These are phyloP conservation scores for Forficula auricularia DNA, from an alignment of 1,140 invertebrate species.

Conservation along the genomic window DNA sequence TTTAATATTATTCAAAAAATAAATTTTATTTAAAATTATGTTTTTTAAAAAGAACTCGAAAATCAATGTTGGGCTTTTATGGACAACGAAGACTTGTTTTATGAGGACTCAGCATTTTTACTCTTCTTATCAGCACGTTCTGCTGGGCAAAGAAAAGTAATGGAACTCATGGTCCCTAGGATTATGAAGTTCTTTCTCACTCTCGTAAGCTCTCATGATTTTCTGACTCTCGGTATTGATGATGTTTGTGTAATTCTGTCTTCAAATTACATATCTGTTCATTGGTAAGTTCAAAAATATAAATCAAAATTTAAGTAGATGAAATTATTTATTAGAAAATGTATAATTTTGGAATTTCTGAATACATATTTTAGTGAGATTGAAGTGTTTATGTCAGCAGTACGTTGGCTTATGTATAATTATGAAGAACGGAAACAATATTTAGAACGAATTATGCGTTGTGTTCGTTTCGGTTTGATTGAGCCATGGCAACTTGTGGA, in stretches of 20 bases:
- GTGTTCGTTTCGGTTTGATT: conserved; percentile 52
- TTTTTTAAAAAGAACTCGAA: conserved; percentile 36
- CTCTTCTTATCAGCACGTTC: conserved; percentile 41
- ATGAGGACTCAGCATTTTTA: conserved; percentile 49
- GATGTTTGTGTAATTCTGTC: conserved; percentile 41
- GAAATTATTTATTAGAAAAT: conserved; percentile 1
- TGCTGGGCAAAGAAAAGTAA: conserved; percentile 34
- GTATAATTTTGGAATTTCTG: no score
- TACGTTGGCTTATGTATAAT: conserved; percentile 50
- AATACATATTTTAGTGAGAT: conserved; percentile 35
- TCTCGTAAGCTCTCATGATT: conserved; percentile 49
- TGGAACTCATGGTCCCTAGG: conserved; percentile 50
- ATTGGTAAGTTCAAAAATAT: conserved; percentile 33
- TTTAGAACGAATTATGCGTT: conserved; percentile 38
- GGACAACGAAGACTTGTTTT: conserved; percentile 42
- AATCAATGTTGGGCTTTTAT: conserved; percentile 55
- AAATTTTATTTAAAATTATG: conserved; percentile 1
- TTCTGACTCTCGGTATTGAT: conserved; percentile 38
- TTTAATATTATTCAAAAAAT: no score
- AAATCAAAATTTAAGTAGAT: conserved; percentile 4
- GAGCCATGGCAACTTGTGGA: conserved; percentile 54
- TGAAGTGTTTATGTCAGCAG: conserved; percentile 54
- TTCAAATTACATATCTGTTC: conserved; percentile 50
- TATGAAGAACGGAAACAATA: conserved; percentile 36
- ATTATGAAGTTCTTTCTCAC: conserved; percentile 52